Base-by-base conservation (phyloP, 2,888 invertebrate genomes). In the Pharmacophagus antenor region DNA sequence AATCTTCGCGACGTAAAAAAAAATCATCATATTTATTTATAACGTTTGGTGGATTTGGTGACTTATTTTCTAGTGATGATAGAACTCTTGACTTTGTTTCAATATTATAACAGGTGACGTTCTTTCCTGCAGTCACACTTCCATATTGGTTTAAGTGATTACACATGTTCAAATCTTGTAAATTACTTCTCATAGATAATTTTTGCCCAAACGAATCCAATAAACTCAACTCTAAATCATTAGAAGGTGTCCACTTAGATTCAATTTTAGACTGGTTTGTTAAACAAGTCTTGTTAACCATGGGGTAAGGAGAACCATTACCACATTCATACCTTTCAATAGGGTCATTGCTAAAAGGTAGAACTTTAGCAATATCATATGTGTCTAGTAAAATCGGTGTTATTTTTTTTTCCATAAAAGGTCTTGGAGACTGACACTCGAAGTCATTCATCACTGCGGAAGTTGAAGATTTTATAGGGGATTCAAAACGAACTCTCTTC, bases 401-500 rank as follows among this genome's bases (percentile, higher is more conserved):
- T 47, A 68, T 62, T 57, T 78, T 76, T 57, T 71, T 76, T 49
- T 80, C 80, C 22, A 84, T 67, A 63, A 80, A 82, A 1, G 89
- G 89, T 50, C 90, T 76, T 27, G 90, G 89, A 42, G 84, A 88
- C 64, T 90, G 90, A 63, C 87, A 88, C 61, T 89, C 89, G 2
- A 70, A 71, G 23, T 84, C 79, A 56, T 78, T 79, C 84, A 88
- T 86, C 54, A 62, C 68, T 25, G 60, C 51, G 23, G 64, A 62
- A 51, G 61, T 60, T n/a, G 63, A 65, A 61, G 62, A 47, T 67
- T 72, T 76, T 55, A 61, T 44, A 53, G 81, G 80, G 57, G 80
- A 76, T 65, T 81, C 77, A 71, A 90, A 90, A 41, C 89, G 81
- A 66, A 90, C 89, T 73, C 83, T 88, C 85, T 90, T 90, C 88